A percentile compares a stretch with the other conserved stretches of the same genome.
These are phyloP conservation scores for Melolontha melolontha DNA, from an alignment of 2,888 invertebrate species.

Conservation along the genomic window DNA sequence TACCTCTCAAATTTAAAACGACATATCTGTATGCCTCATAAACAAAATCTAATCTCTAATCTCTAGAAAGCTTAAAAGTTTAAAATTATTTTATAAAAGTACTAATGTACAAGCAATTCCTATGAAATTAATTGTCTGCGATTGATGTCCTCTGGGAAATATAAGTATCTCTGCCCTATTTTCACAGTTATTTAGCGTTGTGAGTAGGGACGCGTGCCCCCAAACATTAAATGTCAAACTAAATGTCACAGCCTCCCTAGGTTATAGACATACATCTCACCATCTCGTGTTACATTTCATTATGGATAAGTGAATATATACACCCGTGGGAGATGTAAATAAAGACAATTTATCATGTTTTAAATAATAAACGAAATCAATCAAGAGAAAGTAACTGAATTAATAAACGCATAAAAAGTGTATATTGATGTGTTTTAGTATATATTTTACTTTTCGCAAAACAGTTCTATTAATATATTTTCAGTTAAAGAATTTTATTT, in stretches of 20 bases:
- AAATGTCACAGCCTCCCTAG: constrained; percentile 58
- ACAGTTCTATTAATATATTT: no score
- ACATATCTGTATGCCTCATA: no score
- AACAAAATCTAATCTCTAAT: no score
- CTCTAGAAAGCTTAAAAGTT: no score
- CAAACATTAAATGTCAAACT: constrained; percentile 56
- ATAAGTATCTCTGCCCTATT: constrained; percentile 24
- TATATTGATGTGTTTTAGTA: constrained; percentile 1
- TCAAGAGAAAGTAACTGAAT: not conserved
- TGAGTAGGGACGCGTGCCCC: constrained; percentile 45
- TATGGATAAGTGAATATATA: constrained; percentile 20
- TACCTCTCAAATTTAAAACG: no score
- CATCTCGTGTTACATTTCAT: constrained; percentile 44
- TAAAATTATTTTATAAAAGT: no score
- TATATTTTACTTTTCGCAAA: no score
- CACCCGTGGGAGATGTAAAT: constrained; percentile 44
- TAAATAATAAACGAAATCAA: not conserved
- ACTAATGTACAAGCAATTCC: not conserved
- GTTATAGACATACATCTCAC: constrained; percentile 29
- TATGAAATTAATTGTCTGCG: constrained; percentile 21
- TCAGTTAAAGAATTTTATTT: no score
- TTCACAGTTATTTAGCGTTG: constrained; percentile 18
- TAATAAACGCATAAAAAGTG: not conserved
- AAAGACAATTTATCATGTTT: constrained; percentile 1
- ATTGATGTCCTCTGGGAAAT: constrained; percentile 23